phyloP scores from a whole-genome alignment of 2,797 vertebrate genomes.

The Takifugu rubripes region DNA sequence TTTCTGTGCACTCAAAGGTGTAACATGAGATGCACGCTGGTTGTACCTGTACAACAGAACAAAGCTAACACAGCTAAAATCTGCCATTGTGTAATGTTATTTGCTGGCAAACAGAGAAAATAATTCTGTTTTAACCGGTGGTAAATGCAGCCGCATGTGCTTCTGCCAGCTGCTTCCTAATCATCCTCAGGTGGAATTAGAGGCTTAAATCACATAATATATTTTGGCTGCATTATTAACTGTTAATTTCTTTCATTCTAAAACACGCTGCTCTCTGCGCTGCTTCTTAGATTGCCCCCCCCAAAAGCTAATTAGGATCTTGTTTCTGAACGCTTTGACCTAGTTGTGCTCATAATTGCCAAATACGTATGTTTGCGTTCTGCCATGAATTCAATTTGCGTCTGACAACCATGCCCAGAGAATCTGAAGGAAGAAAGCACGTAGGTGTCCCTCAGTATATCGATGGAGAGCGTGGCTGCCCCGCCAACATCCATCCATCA shows the following conservation, averaged over 20 bases:
- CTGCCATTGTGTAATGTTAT: no score
- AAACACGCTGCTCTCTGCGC: neutral
- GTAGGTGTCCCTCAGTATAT: conserved; percentile 7
- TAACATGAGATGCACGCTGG: no score
- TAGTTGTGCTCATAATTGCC: neutral
- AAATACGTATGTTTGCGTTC: neutral
- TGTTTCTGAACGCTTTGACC: conserved; percentile 6
- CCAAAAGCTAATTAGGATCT: neutral
- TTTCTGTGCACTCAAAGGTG: no score
- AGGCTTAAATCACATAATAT: neutral
- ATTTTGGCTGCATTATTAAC: neutral
- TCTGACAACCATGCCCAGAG: neutral
- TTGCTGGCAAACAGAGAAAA: no score
- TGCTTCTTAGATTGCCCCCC: neutral
- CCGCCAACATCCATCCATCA: neutral
- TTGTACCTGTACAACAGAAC: no score
- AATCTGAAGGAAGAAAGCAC: neutral
- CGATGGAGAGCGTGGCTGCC: neutral
- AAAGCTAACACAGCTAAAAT: no score
- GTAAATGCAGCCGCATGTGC: neutral
- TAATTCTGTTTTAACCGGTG: no score
- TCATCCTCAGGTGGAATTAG: neutral
- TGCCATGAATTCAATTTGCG: conserved; percentile 4
- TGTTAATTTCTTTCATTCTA: neutral
- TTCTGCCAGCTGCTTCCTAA: neutral